These are phyloP conservation scores for Umimayanthus kanabou DNA, from an alignment of 92 coral and sea anemone species.

Conservation along the genomic window DNA sequence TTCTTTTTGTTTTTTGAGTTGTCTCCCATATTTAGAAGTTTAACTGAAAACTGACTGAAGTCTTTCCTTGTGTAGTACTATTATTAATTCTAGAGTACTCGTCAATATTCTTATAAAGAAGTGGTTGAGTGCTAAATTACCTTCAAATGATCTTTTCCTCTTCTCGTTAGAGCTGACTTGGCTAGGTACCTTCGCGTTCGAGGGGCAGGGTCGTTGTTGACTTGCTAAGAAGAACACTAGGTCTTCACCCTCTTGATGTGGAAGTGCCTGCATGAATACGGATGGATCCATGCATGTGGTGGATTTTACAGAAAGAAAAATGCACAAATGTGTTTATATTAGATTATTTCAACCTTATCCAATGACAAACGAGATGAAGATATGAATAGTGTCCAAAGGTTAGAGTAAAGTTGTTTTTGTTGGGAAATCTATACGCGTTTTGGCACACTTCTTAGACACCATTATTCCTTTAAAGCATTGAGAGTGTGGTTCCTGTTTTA, in stretches of 20 bases:
- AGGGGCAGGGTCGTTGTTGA: background rate
- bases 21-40: no score
- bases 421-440: conserved; percentile 24
- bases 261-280: background rate
- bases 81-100: background rate
- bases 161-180: background rate
- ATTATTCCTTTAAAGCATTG: conserved; percentile 4
- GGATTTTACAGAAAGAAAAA: conserved; percentile 36
- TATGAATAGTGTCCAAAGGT: conserved; percentile 31
- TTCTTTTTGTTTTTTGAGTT: background rate
- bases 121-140: background rate
- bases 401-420: conserved; percentile 36
- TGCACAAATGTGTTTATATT: conserved; percentile 37
- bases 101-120: background rate
- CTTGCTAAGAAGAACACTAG: background rate
- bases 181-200: background rate
- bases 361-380: conserved; percentile 27
- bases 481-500: conserved; percentile 13
- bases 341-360: conserved; percentile 29
- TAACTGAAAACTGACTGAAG: no score
- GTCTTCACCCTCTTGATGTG: no score
- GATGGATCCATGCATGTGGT: conserved; percentile 17
- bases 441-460: conserved; percentile 14
- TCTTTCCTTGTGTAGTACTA: background rate
- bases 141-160: background rate